A percentile compares a stretch with the other conserved stretches of the same genome.
phyloP scores from a whole-genome alignment of 2,888 invertebrate genomes.

The Nematopogon swammerdamellus region DNA sequence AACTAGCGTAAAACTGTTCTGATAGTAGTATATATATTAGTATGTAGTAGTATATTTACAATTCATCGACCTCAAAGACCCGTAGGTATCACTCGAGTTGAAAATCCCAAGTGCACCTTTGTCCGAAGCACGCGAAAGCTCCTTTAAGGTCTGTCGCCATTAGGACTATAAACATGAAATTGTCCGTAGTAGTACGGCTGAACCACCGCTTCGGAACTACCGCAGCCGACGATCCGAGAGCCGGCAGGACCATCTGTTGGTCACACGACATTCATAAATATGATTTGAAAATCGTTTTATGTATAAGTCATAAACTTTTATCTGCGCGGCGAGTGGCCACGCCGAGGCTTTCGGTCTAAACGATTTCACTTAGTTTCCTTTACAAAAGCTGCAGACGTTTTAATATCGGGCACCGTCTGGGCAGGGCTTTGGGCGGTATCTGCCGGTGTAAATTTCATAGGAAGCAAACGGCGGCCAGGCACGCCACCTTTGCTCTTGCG shows the following conservation, averaged over 20 bases:
- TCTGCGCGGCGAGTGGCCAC: constrained; percentile 30
- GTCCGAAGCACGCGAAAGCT: too few relatives aligned
- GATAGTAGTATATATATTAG: too few relatives aligned
- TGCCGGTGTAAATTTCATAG: constrained; percentile 42
- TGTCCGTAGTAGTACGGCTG: not conserved
- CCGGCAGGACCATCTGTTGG: not conserved
- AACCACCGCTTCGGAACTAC: not conserved
- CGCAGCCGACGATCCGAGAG: not conserved
- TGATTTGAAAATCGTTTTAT: constrained; percentile 56
- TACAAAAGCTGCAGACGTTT: constrained; percentile 50
- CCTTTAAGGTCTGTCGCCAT: not conserved
- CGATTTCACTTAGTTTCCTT: constrained; percentile 41
- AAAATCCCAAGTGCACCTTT: too few relatives aligned
- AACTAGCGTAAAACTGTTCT: too few relatives aligned
- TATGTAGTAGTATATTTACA: too few relatives aligned
- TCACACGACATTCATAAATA: constrained; percentile 44
- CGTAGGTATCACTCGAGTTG: too few relatives aligned
- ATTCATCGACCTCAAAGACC: too few relatives aligned
- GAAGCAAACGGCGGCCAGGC: constrained; percentile 36
- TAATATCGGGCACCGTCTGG: constrained; percentile 39
- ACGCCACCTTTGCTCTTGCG: constrained; percentile 33
- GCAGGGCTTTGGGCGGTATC: constrained; percentile 29
- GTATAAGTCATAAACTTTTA: constrained; percentile 55
- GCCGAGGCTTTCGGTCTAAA: constrained; percentile 27
- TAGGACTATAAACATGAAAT: not conserved